Evolutionary conservation across 2,888 invertebrate species (phyloP).

Genomic region (Ophonus ardosiacus): DNA sequence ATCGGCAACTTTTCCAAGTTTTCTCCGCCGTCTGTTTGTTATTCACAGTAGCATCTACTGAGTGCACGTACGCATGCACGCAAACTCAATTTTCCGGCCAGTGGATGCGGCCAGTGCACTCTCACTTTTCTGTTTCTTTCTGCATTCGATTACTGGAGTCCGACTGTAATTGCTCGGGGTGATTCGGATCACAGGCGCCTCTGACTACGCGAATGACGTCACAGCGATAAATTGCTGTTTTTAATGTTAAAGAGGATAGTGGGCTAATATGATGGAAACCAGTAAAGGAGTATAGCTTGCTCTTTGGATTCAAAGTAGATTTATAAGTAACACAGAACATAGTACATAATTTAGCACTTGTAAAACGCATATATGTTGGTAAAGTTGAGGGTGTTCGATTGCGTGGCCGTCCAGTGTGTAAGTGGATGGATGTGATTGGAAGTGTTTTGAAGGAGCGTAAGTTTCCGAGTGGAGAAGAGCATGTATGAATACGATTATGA

Average conservation of each 20-base stretch:
- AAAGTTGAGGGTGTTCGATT: too few relatives aligned
- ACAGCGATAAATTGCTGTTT: not conserved
- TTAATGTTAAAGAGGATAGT: not conserved
- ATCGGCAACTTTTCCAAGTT: not conserved
- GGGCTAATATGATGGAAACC: not conserved
- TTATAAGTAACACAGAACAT: too few relatives aligned
- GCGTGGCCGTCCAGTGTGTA: too few relatives aligned
- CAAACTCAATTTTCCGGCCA: slow-evolving; percentile 43
- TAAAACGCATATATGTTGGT: too few relatives aligned
- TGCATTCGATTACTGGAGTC: slow-evolving; percentile 57
- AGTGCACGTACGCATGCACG: slow-evolving; percentile 23
- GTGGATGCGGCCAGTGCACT: slow-evolving; percentile 34
- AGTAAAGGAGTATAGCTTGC: not conserved
- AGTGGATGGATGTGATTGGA: too few relatives aligned
- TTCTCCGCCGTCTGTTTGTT: not conserved
- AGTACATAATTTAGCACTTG: too few relatives aligned
- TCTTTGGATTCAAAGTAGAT: too few relatives aligned
- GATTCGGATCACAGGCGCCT: slow-evolving; percentile 52
- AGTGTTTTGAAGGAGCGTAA: too few relatives aligned
- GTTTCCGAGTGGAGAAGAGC: too few relatives aligned
- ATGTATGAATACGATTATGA: too few relatives aligned
- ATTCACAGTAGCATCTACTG: not conserved
- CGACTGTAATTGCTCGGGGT: slow-evolving; percentile 57
- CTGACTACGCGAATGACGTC: slow-evolving; percentile 6
- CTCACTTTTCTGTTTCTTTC: slow-evolving; percentile 50